Percentiles rank a stretch among this genome's conserved stretches.
These are phyloP conservation scores for Amniataba percoides DNA, from an alignment of 2,797 vertebrate genomes.

Conservation along the genomic window DNA sequence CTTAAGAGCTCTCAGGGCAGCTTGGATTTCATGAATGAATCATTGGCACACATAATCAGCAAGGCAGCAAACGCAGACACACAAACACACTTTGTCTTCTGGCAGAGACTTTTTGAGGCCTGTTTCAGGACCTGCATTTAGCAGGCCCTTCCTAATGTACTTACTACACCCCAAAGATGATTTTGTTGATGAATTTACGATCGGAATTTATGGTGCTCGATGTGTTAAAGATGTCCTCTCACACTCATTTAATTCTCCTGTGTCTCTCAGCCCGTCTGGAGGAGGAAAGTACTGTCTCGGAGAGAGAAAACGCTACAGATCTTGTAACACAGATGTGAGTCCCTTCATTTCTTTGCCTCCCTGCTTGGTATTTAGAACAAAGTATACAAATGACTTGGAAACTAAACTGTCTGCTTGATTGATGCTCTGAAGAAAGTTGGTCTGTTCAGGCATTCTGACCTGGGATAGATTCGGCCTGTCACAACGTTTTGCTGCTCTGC, in stretches of 20 bases:
- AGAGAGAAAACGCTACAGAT: slow-evolving; percentile 96
- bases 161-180: neutral
- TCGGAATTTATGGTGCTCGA: slow-evolving; percentile 16
- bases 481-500: neutral
- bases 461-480: slow-evolving; percentile 29
- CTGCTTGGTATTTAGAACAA: slow-evolving; percentile 9
- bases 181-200: neutral
- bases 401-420: slow-evolving; percentile 11
- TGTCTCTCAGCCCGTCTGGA: slow-evolving; percentile 93
- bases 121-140: slow-evolving; percentile 19
- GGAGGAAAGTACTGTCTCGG: slow-evolving; percentile 99
- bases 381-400: neutral
- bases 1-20: slow-evolving; percentile 60
- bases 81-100: slow-evolving; percentile 54
- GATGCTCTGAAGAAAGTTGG: slow-evolving; percentile 13
- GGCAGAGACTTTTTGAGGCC: slow-evolving; percentile 38
- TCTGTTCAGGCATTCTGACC: slow-evolving; percentile 26
- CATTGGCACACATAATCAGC: slow-evolving; percentile 37
- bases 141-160: neutral
- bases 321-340: slow-evolving; percentile 98
- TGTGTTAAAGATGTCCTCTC: slow-evolving; percentile 31
- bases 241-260: slow-evolving; percentile 51
- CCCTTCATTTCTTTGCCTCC: slow-evolving; percentile 32
- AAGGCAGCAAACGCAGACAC: slow-evolving; percentile 40
- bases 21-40: slow-evolving; percentile 69